Conservation (phyloP, 2,113 vertebrate species). For the Ophiodon elongatus region DNA sequence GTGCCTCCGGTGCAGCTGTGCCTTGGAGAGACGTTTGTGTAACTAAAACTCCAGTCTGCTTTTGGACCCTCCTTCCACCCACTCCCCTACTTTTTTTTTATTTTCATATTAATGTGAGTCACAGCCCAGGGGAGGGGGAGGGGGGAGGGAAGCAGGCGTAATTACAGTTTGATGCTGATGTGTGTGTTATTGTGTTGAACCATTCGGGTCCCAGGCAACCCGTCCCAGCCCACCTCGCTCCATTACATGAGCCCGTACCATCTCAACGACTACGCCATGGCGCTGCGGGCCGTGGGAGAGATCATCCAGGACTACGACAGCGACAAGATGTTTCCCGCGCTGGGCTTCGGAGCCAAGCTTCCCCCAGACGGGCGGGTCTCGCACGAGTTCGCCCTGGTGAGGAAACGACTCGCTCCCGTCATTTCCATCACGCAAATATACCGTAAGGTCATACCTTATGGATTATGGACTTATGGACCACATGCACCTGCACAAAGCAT, state of each 20-base stretch:
- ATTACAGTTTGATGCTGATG: slow-evolving; percentile 52
- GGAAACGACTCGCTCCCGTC: slow-evolving; percentile 37
- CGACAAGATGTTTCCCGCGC: slow-evolving; percentile 97
- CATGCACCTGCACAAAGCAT: neutral
- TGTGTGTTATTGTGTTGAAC: slow-evolving; percentile 46
- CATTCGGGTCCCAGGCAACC: slow-evolving; percentile 88
- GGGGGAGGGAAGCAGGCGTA: slow-evolving; percentile 14
- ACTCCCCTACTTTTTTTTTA: slow-evolving; percentile 26
- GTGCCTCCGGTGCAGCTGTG: slow-evolving; percentile 39
- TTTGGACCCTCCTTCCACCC: slow-evolving; percentile 47
- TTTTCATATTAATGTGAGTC: slow-evolving; percentile 51
- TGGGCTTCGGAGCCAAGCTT: slow-evolving; percentile 96
- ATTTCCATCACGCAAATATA: neutral
- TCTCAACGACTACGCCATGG: slow-evolving; percentile 97
- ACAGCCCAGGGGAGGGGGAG: slow-evolving; percentile 11
- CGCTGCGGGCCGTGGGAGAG: slow-evolving; percentile 94
- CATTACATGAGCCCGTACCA: slow-evolving; percentile 99
- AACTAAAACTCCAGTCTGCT: slow-evolving; percentile 20
- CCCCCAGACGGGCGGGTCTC: slow-evolving; percentile 96
- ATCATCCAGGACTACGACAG: slow-evolving; percentile 99
- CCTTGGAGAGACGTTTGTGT: slow-evolving; percentile 40
- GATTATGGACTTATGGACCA: too few species aligned
- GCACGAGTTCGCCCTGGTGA: slow-evolving; percentile 97
- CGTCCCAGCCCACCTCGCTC: slow-evolving; percentile 95
- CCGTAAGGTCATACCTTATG: neutral